Evolutionary conservation across 2,888 invertebrate genomes (phyloP).

Genomic region (Acanthosepion pharaonis): DNA sequence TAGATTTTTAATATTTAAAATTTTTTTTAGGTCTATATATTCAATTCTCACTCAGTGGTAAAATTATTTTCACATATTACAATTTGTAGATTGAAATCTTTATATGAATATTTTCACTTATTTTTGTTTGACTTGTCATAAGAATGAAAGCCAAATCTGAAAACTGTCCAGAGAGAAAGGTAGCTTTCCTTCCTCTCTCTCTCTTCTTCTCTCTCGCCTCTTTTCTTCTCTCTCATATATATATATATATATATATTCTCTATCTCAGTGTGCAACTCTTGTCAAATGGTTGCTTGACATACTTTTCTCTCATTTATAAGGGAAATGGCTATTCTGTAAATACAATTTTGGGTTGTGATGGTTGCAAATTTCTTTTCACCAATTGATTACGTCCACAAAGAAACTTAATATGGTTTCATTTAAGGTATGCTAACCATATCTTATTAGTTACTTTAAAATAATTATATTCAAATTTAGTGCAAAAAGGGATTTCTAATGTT

Average conservation of each 20-base stretch:
- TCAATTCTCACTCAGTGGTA: no score
- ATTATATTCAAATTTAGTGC: background rate
- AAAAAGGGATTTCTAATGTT: background rate
- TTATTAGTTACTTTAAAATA: background rate
- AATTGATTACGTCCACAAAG: background rate
- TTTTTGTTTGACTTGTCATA: background rate
- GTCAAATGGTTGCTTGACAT: background rate
- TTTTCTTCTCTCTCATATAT: no score
- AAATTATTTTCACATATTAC: background rate
- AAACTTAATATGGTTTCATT: background rate
- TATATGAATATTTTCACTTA: background rate
- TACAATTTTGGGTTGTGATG: background rate
- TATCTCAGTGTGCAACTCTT: background rate
- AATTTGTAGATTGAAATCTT: background rate
- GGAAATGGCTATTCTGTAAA: background rate
- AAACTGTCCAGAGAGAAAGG: background rate
- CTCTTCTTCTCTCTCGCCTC: background rate
- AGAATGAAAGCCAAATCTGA: background rate
- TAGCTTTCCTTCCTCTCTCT: background rate
- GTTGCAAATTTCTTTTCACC: background rate
- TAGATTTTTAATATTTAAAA: background rate
- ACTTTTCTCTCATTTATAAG: background rate
- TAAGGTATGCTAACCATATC: background rate
- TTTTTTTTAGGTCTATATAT: no score
- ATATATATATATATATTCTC: no score